A percentile compares a stretch with the other conserved stretches of the same genome.
Conservation (phyloP, 1,140 invertebrate species). For the Drosophila sp. region DNA sequence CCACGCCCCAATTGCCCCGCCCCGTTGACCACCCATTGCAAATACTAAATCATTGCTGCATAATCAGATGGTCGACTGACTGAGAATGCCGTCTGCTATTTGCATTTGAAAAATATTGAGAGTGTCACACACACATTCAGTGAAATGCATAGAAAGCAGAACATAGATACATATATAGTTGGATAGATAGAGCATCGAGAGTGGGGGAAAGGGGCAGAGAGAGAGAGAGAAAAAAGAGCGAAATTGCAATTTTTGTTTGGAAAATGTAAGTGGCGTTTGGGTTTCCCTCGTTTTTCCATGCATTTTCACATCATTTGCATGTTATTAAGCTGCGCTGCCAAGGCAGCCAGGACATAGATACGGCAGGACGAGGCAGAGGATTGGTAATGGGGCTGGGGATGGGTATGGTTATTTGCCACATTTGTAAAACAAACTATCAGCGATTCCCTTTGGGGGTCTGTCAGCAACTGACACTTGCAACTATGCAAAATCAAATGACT, state of each 20-base stretch:
- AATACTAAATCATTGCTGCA: conserved; percentile 52
- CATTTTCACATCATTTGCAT: conserved; percentile 60
- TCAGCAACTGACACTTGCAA: conserved; percentile 13
- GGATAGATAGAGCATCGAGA: neutral
- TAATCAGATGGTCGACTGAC: conserved; percentile 44
- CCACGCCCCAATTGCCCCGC: neutral
- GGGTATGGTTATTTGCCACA: conserved; percentile 27
- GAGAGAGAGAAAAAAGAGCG: neutral
- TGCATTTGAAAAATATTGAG: conserved; percentile 50
- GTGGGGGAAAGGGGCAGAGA: neutral
- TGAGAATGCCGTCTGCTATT: conserved; percentile 33
- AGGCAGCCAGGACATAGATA: neutral
- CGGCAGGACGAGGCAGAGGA: neutral
- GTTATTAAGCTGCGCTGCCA: conserved; percentile 40
- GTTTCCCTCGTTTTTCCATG: conserved; percentile 24
- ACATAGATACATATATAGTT: conserved; percentile 6
- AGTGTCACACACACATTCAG: conserved; percentile 21
- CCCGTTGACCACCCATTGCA: neutral
- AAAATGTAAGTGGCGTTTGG: conserved; percentile 44
- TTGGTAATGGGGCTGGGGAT: neutral
- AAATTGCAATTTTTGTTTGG: conserved; percentile 35
- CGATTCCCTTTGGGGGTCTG: conserved; percentile 1
- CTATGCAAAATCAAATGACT: conserved; percentile 22
- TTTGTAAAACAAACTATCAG: conserved; percentile 56
- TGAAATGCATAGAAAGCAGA: conserved; percentile 16